These are phyloP conservation scores for Ailurus styani DNA, from an alignment of 2,113 vertebrate species.

Conservation along the genomic window DNA sequence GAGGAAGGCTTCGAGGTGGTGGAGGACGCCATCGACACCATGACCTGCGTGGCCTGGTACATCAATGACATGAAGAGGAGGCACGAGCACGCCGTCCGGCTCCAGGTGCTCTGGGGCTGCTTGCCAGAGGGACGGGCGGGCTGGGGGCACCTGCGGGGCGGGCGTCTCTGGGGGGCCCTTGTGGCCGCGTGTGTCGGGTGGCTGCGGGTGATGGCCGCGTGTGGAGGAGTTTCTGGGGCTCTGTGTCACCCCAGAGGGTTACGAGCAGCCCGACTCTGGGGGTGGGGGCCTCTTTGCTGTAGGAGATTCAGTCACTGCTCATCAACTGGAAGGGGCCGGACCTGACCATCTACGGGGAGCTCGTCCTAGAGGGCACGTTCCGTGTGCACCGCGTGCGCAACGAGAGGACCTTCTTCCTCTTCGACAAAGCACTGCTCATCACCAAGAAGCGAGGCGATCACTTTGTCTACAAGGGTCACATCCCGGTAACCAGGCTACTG, in stretches of 20 bases:
- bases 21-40: constrained; percentile 95
- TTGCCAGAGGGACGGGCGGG: background rate
- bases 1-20: constrained; percentile 92
- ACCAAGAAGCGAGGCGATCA: constrained; percentile 95
- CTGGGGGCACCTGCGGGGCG: fast-evolving
- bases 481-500: constrained; percentile 82
- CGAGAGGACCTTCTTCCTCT: constrained; percentile 94
- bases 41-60: constrained; percentile 98
- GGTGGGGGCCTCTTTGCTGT: background rate
- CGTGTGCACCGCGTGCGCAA: constrained; percentile 92
- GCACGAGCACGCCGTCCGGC: constrained; percentile 94
- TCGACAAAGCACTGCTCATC: constrained; percentile 93
- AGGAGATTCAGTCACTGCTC: constrained; percentile 97
- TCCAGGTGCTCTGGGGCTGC: constrained; percentile 85
- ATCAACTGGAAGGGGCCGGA: constrained; percentile 97
- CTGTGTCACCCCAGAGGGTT: background rate
- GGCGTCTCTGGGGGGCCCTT: background rate
- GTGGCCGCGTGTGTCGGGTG: background rate
- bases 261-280: background rate
- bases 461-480: constrained; percentile 93
- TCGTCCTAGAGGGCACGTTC: constrained; percentile 96
- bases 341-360: constrained; percentile 93
- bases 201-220: background rate
- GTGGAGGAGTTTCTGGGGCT: background rate
- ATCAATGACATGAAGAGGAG: constrained; percentile 99